Evolutionary conservation across 2,888 invertebrate genomes (phyloP).

Genomic region (Clostera curtula): DNA sequence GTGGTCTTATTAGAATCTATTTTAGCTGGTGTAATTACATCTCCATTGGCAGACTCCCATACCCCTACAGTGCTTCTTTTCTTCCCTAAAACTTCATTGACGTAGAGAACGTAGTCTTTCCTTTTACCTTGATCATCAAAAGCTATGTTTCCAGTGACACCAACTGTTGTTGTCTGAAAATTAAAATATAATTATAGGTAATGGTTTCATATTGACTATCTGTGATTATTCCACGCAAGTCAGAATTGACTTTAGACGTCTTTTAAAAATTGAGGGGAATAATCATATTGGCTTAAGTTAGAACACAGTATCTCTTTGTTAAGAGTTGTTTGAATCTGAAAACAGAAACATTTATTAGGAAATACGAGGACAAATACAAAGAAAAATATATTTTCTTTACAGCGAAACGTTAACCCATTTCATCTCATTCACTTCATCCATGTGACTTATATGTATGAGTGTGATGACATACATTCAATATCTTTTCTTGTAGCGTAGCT

Average conservation of each 20-base stretch:
- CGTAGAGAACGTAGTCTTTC: slow-evolving; percentile 79
- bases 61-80: slow-evolving; percentile 39
- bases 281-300: too few species aligned
- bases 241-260: too few species aligned
- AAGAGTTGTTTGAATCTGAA: too few species aligned
- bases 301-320: too few species aligned
- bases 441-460: too few species aligned
- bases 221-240: too few species aligned
- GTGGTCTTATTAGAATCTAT: slow-evolving; percentile 50
- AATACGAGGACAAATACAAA: too few species aligned
- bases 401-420: too few species aligned
- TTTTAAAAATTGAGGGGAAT: too few species aligned
- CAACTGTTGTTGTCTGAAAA: slow-evolving; percentile 77
- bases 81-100: slow-evolving; percentile 72
- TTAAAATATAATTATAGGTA: not conserved
- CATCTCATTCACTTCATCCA: too few species aligned
- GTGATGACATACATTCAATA: slow-evolving; percentile 56
- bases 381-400: too few species aligned
- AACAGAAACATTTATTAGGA: too few species aligned
- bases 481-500: slow-evolving; percentile 41
- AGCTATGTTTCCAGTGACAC: slow-evolving; percentile 80
- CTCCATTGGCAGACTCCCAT: slow-evolving; percentile 59
- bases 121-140: slow-evolving; percentile 81
- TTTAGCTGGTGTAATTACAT: slow-evolving; percentile 71
- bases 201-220: not conserved